Percentiles rank a stretch among this genome's conserved stretches.
These are phyloP conservation scores for Napeogenes inachia DNA, from an alignment of 2,888 invertebrate genomes.

Conservation along the genomic window DNA sequence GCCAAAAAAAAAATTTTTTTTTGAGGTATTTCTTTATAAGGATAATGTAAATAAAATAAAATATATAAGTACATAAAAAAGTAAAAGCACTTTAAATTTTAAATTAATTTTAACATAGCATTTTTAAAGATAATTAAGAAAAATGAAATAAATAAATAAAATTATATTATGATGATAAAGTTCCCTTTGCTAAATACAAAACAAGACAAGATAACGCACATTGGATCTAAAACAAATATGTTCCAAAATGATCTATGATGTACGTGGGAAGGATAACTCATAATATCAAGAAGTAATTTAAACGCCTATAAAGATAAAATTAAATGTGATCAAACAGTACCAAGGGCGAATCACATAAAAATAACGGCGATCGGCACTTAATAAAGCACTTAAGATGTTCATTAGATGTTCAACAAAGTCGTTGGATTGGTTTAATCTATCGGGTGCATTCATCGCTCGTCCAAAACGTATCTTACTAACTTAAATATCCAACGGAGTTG, in stretches of 20 bases:
- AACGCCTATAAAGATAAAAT: slow-evolving; percentile 36
- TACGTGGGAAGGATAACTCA: slow-evolving; percentile 31
- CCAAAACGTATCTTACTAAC: slow-evolving; percentile 40
- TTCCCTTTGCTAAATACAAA: no score
- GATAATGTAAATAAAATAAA: no score
- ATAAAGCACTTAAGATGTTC: slow-evolving; percentile 73
- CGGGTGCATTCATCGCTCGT: slow-evolving; percentile 37
- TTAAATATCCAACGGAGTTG: slow-evolving; percentile 67
- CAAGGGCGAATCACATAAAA: slow-evolving; percentile 60
- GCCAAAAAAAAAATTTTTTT: no score
- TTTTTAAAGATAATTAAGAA: no score
- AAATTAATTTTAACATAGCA: no score
- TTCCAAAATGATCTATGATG: slow-evolving; percentile 34
- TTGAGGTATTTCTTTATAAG: no score
- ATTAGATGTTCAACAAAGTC: slow-evolving; percentile 63
- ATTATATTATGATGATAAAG: no score
- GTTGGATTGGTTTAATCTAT: slow-evolving; percentile 69
- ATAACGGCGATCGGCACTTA: slow-evolving; percentile 72
- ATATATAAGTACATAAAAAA: no score
- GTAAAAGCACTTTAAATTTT: no score
- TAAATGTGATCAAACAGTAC: slow-evolving; percentile 46
- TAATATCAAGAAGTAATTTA: slow-evolving; percentile 19
- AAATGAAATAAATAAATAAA: no score
- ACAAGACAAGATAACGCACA: background rate
- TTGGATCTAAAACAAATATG: background rate